Base-by-base conservation (phyloP, 2,113 vertebrate species). In the Mirounga angustirostris region DNA sequence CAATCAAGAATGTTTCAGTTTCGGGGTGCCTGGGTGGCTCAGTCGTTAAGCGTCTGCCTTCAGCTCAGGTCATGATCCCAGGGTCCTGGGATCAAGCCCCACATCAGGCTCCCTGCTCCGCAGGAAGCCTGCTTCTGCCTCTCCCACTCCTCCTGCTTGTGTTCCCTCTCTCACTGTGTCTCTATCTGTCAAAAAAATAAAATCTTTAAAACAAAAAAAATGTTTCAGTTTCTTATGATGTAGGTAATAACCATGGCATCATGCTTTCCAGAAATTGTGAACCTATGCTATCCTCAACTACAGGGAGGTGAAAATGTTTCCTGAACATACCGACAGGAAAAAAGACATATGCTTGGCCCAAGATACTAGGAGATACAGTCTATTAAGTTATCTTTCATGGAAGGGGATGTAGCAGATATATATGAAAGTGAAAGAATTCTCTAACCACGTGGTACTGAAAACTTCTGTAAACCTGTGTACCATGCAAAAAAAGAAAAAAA, bases 351-450 rank as follows among this genome's bases (percentile, higher is more conserved):
- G 4, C 13, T 91, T 40, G 46, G 24, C 26, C 36, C 78, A 43
- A 58, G 54, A 95, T 19, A 89, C 4, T 11, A 85, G 16, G 33
- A 36, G 28, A 67, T 80, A 89, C 16, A 73, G 30, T 81, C 18
- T 73, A 94, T 87, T 92, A 71, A 81, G 71, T 78, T 90, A 4
- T 87, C 54, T 94, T 93, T 95, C 30, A 46, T 26, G 33, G 18
- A 73, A 92, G 63, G 6, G 76, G 59, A 80, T 84, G 84, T 54
- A 89, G 78, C 16, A 74, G 5, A 54, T 14, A 63, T 5, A 1
- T 43, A 82, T 71, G 40, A 40, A 40, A 40, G 12, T 40, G 19
- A 92, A 94, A 54, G 92, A 15, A 89, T 80, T n/a, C 5, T 71
- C 13, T 80, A 73, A 2, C 28, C 52, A 92, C 11, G 3, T 95